Base-by-base conservation (phyloP, 2,888 invertebrate species). In the Parnassius mnemosyne region DNA sequence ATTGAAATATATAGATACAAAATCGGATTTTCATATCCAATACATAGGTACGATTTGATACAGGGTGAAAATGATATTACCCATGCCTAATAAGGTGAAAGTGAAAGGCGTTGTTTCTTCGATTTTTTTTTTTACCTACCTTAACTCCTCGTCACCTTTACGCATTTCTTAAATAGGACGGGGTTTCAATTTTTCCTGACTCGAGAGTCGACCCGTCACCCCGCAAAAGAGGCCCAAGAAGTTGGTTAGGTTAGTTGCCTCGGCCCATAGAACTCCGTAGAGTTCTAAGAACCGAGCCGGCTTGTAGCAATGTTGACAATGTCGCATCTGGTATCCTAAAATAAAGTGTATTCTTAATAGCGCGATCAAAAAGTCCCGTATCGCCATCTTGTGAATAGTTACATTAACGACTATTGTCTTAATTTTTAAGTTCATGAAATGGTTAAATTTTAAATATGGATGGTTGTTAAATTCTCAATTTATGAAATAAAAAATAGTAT, bases 231-330 rank as follows among this genome's bases (percentile, higher is more conserved):
- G 89, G 90, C 82, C 91, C 90, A 76, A 91, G 85, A 89, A 89
- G 66, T 65, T 81, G 90, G 91, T 91, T 91, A 92, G 92, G 92
- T 91, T 92, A 91, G 91, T 58, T 63, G 59, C 89, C 91, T 91
- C 89, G 79, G 67, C 87, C 94, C 92, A 92, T 34, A 92, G 93
- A 92, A 92, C 78, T 81, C 81, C 95, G 94, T 92, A 93, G 94
- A 94, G 93, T 92, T 92, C 93, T 93, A 93, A 92, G 94, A 95
- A 95, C 94, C 93, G 95, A 95, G 94, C 95, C 94, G 95, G 94
- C 94, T 87, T 92, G 87, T 92, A 92, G 74, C 94, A 90, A 93
- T 90, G 25, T 87, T 92, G 92, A 74, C 94, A 90, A 93, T 90
- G 25, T 34, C n/a, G 1, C 3, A 20, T 1, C 11, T 12, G 2